A percentile compares a stretch with the other conserved stretches of the same genome.
phyloP scores from a whole-genome alignment of 1,140 invertebrate species.

The Aphelinus certus region DNA sequence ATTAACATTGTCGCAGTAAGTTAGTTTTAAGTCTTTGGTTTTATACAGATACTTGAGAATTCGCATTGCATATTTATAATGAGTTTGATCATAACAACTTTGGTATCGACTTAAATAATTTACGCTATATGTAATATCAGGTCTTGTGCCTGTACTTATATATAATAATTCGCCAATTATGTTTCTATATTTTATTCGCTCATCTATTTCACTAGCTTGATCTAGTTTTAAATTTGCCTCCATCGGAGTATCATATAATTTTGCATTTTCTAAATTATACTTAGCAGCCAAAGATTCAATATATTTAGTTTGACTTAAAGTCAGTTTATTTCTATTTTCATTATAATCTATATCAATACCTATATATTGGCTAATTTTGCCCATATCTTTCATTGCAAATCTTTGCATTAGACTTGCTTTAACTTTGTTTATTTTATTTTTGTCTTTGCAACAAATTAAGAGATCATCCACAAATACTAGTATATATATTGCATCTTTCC shows the following conservation, averaged over 20 bases:
- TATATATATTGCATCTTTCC: neutral
- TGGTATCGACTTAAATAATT: neutral
- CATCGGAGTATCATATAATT: no score
- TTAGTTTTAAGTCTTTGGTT: conserved; percentile 14
- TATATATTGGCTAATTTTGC: conserved; percentile 4
- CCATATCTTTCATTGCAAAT: conserved; percentile 8
- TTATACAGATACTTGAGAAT: conserved; percentile 9
- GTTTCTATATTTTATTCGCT: conserved; percentile 47
- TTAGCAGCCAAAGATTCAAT: conserved; percentile 45
- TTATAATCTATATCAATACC: conserved; percentile 13
- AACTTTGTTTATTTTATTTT: conserved; percentile 1
- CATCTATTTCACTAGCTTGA: conserved; percentile 8
- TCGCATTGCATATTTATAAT: conserved; percentile 24
- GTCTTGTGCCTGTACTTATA: neutral
- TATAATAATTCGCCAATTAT: conserved; percentile 57
- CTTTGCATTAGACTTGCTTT: neutral
- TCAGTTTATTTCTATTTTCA: neutral
- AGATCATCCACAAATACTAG: neutral
- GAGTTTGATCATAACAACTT: conserved; percentile 14
- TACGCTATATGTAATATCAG: no score
- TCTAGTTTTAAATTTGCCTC: conserved; percentile 19
- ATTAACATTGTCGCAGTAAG: neutral
- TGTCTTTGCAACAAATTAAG: neutral
- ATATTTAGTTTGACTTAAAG: conserved; percentile 50
- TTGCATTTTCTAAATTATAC: no score